Evolutionary conservation across 1,140 invertebrate species (phyloP), one percentile per base, ranked within the genome.

Genomic region (Neodiprion lecontei): DNA sequence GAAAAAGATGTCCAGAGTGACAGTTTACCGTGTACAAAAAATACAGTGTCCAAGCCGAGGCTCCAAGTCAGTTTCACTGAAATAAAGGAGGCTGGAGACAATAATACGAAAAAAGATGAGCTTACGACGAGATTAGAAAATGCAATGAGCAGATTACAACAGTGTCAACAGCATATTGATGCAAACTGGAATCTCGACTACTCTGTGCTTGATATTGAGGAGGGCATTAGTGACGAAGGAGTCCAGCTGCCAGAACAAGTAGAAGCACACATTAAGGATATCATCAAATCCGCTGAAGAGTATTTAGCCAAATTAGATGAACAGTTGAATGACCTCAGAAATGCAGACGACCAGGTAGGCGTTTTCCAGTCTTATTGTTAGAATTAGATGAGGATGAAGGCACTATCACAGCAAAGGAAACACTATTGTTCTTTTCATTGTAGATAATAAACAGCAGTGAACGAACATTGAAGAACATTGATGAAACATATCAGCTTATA

Each of bases 281-380:
- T 80, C 10, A 74, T 80, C 48, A 61, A 74, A 21, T 81, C 79
- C 23, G 74, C 76, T 47, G 69, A 78, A 48, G 79, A 82, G 12
- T 80, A 82, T 66, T 74, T 81, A 61, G 40, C 14, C 14, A 81
- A 81, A 70, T 49, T 82, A n/a, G 75, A 80, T 67, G 78, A 76
- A 47, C 77, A 82, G 72, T 72, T 82, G n/a, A 72, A 78, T 10
- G 77, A 79, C 28, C 75, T 82, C 21, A 77, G 81, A n/a, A 70
- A 65, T 67, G 80, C 80, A 23, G 80, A 81, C 73, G 61, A 76
- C 9, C 76, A 79, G 74, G 80, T 81, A 73, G 72, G 50, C 68
- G 28, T 5, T 40, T 40, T 40, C 28, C 28, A 40, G 28, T 40
- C 5, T 40, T 5, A 40, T 40, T 40, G 5, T 40, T 40, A 40